Percentiles rank a stretch among this genome's conserved stretches.
Evolutionary conservation across 2,113 vertebrate genomes (phyloP).

Genomic region (Scomber colias): DNA sequence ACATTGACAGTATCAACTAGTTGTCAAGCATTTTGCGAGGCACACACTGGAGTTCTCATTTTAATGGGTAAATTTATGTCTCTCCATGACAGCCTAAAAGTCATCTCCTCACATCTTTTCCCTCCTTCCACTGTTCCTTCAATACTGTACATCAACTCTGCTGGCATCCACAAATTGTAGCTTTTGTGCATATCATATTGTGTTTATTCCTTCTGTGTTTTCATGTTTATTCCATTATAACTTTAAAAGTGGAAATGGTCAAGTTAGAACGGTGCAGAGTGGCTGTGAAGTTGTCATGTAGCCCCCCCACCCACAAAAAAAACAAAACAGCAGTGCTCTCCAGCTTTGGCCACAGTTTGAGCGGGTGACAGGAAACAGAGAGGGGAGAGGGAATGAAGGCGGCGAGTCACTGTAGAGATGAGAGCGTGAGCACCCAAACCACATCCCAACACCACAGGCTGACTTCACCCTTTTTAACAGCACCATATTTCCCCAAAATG

Average conservation of each 20-base stretch:
- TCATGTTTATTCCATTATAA: conserved; percentile 10
- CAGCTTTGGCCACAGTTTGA: conserved; percentile 37
- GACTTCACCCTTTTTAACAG: conserved; percentile 77
- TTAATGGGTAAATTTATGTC: conserved; percentile 71
- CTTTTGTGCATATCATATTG: conserved; percentile 69
- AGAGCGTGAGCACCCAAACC: conserved; percentile 76
- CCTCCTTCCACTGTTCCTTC: conserved; percentile 48
- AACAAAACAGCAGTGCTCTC: conserved; percentile 28
- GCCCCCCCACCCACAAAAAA: neutral
- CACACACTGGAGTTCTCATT: conserved; percentile 54
- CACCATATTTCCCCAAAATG: conserved; percentile 71
- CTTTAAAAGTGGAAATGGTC: conserved; percentile 62
- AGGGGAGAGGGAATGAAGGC: conserved; percentile 44
- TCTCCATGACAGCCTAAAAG: conserved; percentile 64
- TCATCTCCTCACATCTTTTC: conserved; percentile 51
- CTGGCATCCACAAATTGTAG: conserved; percentile 77
- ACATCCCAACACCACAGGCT: conserved; percentile 70
- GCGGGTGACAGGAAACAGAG: conserved; percentile 49
- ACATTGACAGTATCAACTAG: conserved; percentile 78
- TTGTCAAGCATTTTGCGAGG: conserved; percentile 71
- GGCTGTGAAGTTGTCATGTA: conserved; percentile 50
- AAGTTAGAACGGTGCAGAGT: conserved; percentile 37
- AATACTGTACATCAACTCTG: conserved; percentile 66
- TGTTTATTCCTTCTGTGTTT: conserved; percentile 57
- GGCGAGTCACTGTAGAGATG: conserved; percentile 28